A percentile compares a stretch with the other conserved stretches of the same genome.
These are phyloP conservation scores for Parasteatoda tepidariorum DNA, from an alignment of 1,140 invertebrate species.

Conservation along the genomic window DNA sequence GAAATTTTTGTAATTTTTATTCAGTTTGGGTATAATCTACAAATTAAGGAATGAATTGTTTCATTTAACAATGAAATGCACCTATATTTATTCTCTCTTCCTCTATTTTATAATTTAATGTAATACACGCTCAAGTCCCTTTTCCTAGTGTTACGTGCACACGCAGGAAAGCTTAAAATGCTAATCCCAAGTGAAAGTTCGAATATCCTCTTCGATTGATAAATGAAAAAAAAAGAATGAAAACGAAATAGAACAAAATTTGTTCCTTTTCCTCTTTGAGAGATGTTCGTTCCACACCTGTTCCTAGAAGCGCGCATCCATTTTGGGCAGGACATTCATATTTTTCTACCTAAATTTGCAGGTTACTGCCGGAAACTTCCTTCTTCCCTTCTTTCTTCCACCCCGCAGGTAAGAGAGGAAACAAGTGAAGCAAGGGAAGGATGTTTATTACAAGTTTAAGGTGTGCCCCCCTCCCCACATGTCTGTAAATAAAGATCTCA, in stretches of 20 bases:
- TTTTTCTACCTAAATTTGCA: background rate
- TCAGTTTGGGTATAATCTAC: too few relatives aligned
- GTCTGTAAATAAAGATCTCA: background rate
- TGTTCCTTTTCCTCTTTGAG: background rate
- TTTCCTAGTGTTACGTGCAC: too few relatives aligned
- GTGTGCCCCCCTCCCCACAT: background rate
- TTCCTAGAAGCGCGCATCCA: background rate
- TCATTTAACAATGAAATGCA: too few relatives aligned
- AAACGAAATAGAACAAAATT: background rate
- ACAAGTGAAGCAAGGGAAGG: background rate
- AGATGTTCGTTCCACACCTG: background rate
- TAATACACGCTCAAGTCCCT: too few relatives aligned
- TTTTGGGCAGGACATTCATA: background rate
- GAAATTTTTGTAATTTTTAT: too few relatives aligned
- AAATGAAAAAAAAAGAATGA: background rate
- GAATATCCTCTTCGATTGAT: background rate
- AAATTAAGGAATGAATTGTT: too few relatives aligned
- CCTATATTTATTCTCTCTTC: too few relatives aligned
- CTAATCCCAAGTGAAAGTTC: background rate
- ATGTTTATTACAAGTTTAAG: background rate
- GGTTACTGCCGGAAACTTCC: background rate
- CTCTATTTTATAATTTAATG: too few relatives aligned
- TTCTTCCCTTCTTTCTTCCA: background rate
- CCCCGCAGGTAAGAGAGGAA: background rate
- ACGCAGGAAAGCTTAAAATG: background rate